Percentiles rank a stretch among this genome's conserved stretches.
Conservation (phyloP, 2,797 vertebrate genomes). For the Merluccius polli region DNA sequence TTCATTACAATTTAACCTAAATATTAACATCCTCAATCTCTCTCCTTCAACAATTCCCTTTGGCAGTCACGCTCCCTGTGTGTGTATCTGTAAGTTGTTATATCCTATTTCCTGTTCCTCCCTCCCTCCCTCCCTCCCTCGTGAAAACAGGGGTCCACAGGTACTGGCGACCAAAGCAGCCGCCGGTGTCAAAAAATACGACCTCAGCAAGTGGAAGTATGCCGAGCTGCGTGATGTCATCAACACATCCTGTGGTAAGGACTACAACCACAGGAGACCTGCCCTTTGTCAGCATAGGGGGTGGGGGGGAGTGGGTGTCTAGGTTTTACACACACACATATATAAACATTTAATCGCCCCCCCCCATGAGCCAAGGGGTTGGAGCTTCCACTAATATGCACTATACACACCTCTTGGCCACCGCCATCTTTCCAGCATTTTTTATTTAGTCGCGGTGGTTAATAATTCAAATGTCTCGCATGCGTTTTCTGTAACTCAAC, state of each 20-base stretch:
- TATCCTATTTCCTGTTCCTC: not conserved
- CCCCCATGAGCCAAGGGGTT: no score
- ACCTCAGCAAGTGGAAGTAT: constrained; percentile 99
- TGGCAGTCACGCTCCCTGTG: not conserved
- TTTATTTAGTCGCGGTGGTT: not conserved
- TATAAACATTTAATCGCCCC: no score
- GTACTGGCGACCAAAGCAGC: constrained; percentile 94
- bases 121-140: not conserved
- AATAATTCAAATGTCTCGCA: not conserved
- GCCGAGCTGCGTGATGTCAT: constrained; percentile 97
- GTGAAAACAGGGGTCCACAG: constrained; percentile 77
- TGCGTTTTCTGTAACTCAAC: not conserved
- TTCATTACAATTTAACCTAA: not conserved
- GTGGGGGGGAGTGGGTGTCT: no score
- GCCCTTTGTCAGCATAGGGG: no score
- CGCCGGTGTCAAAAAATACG: constrained; percentile 89
- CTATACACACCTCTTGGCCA: not conserved
- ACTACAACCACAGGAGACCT: not conserved
- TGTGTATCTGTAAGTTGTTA: not conserved
- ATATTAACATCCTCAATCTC: not conserved
- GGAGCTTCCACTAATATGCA: not conserved
- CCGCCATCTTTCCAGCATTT: not conserved
- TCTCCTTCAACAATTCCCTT: not conserved
- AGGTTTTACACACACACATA: no score
- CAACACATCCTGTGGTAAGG: constrained; percentile 97